Percentiles rank a stretch among this genome's conserved stretches.
Evolutionary conservation across 2,888 invertebrate genomes (phyloP).

Genomic region (Scaptomyza polygonia): DNA sequence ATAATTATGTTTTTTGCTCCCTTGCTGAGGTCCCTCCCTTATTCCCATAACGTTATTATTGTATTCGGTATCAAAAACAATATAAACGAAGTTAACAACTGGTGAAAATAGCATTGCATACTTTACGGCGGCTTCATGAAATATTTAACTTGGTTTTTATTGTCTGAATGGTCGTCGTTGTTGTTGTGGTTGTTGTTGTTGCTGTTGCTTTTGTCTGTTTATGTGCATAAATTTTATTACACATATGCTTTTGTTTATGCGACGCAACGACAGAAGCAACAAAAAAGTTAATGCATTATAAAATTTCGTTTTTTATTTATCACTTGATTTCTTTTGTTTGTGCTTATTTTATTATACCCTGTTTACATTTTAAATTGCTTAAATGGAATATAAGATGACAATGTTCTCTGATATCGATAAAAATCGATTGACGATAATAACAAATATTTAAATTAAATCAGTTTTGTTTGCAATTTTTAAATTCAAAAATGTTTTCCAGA

Average conservation of each 20-base stretch:
- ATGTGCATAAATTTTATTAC: constrained; percentile 77
- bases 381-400: no score
- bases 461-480: no score
- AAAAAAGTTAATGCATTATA: constrained; percentile 73
- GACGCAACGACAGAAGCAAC: constrained; percentile 26
- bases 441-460: no score
- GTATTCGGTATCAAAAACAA: constrained; percentile 20
- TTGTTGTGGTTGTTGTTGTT: constrained; percentile 30
- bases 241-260: constrained; percentile 76
- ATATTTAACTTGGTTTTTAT: constrained; percentile 74
- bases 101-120: constrained; percentile 26
- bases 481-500: no score
- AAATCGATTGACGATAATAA: no score
- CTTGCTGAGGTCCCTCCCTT: no score
- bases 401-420: no score
- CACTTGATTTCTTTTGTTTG: constrained; percentile 47
- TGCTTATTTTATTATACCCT: constrained; percentile 6
- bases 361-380: not conserved
- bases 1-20: not conserved
- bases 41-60: constrained; percentile 29
- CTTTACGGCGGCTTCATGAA: constrained; percentile 65
- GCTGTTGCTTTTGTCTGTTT: constrained; percentile 58
- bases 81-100: not conserved
- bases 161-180: constrained; percentile 50
- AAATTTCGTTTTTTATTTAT: constrained; percentile 74